Evolutionary conservation across 1,140 invertebrate genomes (phyloP).

Genomic region (Papilio polytes): DNA sequence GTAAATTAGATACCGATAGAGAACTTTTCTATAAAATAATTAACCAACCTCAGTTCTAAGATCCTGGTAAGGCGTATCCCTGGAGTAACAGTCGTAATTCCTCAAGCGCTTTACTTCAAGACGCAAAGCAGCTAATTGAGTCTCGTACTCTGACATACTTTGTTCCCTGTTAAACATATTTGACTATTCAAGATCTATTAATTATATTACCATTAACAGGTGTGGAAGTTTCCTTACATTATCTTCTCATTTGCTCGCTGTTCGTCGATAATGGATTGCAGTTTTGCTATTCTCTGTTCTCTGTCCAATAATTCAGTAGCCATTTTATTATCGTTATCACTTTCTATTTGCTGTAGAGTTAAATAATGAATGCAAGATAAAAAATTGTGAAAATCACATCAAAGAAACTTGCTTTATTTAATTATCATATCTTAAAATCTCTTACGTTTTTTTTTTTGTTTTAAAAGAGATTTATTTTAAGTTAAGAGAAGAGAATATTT

Average conservation of each 20-base stretch:
- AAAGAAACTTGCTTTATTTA: neutral
- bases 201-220: neutral
- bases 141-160: constrained; percentile 72
- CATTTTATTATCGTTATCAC: constrained; percentile 67
- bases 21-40: neutral
- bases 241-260: constrained; percentile 68
- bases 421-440: too few species aligned
- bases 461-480: too few species aligned
- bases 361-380: neutral
- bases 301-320: constrained; percentile 66
- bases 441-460: too few species aligned
- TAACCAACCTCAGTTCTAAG: constrained; percentile 69
- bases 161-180: constrained; percentile 60
- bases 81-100: constrained; percentile 70
- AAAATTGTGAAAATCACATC: neutral
- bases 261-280: constrained; percentile 67
- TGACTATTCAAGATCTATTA: constrained; percentile 15
- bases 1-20: neutral
- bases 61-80: constrained; percentile 67
- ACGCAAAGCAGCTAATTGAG: constrained; percentile 61
- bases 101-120: constrained; percentile 67
- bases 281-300: constrained; percentile 68
- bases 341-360: constrained; percentile 69
- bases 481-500: too few species aligned
- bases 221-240: constrained; percentile 51